Evolutionary conservation across 2,888 invertebrate genomes (phyloP), one percentile per base, ranked within the genome.

Genomic region (Loripinus fragilis): DNA sequence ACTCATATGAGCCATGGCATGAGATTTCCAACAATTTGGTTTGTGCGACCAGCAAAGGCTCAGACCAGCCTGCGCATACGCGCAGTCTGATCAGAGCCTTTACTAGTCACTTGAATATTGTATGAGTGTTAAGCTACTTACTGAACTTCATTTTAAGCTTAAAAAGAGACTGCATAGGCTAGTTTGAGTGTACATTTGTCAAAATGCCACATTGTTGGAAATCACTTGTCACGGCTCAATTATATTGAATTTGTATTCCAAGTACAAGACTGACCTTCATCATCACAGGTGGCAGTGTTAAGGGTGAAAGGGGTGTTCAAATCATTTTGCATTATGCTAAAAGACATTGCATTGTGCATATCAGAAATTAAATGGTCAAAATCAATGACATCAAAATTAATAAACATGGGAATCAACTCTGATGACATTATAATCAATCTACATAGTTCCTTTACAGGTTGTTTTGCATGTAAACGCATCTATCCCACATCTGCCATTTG

Each of bases 401-500:
- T 52, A 52, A 52, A 1, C 10, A 52, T 8, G 25, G 52, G 52
- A 52, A 52, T 25, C 52, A 52, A 52, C 25, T 52, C 52, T 5
- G 52, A 25, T 52, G 52, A 52, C 3, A n/a, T 25, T 5, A 52
- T 52, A 52, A 52, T 52, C 52, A 25, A 52, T 25, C 25, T 25
- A 23, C 5, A 23, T 52, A 52, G 5, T 25, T 25, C 52, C 52
- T 23, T 52, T 52, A 23, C 52, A 52, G 25, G 25, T 52, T 52
- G 52, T 52, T 25, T 25, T 52, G 15, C 52, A 23, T 8, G 25
- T 15, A 52, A 25, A 52, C 25, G 52, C 52, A 52, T 52, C 52
- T 52, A 25, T 25, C 23, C 52, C 52, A 52, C 52, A 52, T 25
- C 52, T 52, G 52, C 52, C 52, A 52, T 52, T 52, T 52, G 25